Evolutionary conservation across 2,888 invertebrate genomes (phyloP).

Genomic region (Plagodis dolabraria): DNA sequence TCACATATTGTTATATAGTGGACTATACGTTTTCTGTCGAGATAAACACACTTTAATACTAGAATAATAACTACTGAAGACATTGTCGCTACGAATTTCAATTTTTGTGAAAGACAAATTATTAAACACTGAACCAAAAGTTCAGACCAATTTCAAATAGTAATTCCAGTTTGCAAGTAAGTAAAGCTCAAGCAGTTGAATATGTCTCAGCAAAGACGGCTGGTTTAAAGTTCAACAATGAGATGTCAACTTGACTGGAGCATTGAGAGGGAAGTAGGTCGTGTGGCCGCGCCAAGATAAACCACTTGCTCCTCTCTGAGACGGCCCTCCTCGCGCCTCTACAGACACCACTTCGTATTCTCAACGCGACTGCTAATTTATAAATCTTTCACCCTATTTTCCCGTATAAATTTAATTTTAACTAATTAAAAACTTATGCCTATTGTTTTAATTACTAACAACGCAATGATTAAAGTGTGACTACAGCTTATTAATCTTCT

Average conservation of each 20-base stretch:
- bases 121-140: neutral
- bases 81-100: too few relatives aligned
- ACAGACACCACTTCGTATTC: constrained; percentile 24
- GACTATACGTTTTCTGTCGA: too few relatives aligned
- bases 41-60: too few relatives aligned
- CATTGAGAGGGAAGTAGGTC: constrained; percentile 58
- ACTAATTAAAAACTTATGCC: neutral
- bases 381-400: constrained; percentile 11
- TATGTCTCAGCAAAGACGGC: constrained; percentile 34
- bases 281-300: constrained; percentile 50
- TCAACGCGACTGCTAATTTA: constrained; percentile 16
- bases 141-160: neutral
- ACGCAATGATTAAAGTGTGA: too few relatives aligned
- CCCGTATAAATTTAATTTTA: constrained; percentile 7
- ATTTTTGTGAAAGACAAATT: neutral
- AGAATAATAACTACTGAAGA: too few relatives aligned
- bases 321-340: constrained; percentile 31
- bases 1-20: too few relatives aligned
- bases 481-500: too few relatives aligned
- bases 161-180: constrained; percentile 20
- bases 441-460: too few relatives aligned
- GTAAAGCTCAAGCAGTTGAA: constrained; percentile 30
- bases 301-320: constrained; percentile 38
- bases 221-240: constrained; percentile 54
- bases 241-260: constrained; percentile 46